Base-by-base conservation (phyloP, 1,140 invertebrate genomes). In the Lordiphosa stackelbergi region DNA sequence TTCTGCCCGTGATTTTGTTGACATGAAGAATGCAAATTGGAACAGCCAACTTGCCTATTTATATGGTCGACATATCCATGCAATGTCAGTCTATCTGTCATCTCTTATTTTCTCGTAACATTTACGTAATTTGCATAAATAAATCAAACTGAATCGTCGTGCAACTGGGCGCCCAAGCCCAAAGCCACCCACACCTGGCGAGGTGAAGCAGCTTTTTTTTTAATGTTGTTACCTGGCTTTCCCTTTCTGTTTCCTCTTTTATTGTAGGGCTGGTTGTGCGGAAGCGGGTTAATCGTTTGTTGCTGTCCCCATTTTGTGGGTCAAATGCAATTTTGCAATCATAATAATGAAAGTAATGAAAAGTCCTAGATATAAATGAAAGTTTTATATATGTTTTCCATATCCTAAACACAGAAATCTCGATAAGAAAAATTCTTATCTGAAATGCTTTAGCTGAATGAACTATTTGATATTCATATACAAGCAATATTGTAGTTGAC, bases 91-190 rank as follows among this genome's bases (percentile, higher is more conserved):
- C 19, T 47, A 13, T 47, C 45, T 34, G 31, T 47, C 47, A 34
- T 12, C 19, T 19, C 47, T 37, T 8, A 7, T 31, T 28, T 49
- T 6, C 9, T 38, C 28, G 38, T 42, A 53, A 53, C 40, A 31
- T 53, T 28, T 38, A 53, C 48, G 36, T 41, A 53, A 53, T 53
- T 53, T 53, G 12, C 37, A 53, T 53, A 53, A 41, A 53, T 53
- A 53, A 53, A 53, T 53, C 52, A 53, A 53, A 53, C 16, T 43
- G 40, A 37, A 19, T 53, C 19, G 16, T 38, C 6, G 28, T 12
- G 13, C n/a, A 49, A 35, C 47, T 35, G 28, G 8, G 37, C 13
- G 22, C 7, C 38, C 8, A 36, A 9, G 6, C 28, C 28, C 28
- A 35, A 41, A 16, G 12, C 22, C 46, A 48, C 46, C 24, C 31